These are phyloP conservation scores for Tupaia tana DNA, from an alignment of 2,113 vertebrate genomes.

Conservation along the genomic window DNA sequence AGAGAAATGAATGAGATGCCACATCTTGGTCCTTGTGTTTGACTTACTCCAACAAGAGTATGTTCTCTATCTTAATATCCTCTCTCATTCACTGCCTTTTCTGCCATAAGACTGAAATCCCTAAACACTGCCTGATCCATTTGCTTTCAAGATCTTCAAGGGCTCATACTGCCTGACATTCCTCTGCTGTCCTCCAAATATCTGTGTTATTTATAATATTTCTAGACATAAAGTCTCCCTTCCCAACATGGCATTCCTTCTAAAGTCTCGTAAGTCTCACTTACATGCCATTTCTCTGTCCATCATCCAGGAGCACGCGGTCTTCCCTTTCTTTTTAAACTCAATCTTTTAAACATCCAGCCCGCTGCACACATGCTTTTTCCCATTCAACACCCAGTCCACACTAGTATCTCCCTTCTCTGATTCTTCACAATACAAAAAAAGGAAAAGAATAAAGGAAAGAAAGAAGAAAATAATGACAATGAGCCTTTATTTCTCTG, in stretches of 20 bases:
- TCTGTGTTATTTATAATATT: neutral
- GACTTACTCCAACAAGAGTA: neutral
- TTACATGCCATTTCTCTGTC: neutral
- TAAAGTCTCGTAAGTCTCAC: neutral
- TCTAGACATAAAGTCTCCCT: neutral
- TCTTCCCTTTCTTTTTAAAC: neutral
- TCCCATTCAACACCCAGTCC: neutral
- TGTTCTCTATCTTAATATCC: neutral
- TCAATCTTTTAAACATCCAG: neutral
- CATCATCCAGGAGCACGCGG: neutral
- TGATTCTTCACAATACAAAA: neutral
- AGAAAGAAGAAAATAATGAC: neutral
- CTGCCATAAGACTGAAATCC: neutral
- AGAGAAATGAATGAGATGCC: neutral
- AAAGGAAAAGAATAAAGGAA: neutral
- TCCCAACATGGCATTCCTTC: neutral
- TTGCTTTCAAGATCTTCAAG: neutral
- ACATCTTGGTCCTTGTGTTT: neutral
- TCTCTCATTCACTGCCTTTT: neutral
- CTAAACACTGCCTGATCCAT: neutral
- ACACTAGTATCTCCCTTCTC: neutral
- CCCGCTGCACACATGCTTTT: neutral
- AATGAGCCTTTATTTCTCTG: neutral
- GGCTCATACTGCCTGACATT: accelerated
- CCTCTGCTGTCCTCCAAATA: neutral